Base-by-base conservation (phyloP, 2,113 vertebrate genomes). In the Arenaria interpres region DNA sequence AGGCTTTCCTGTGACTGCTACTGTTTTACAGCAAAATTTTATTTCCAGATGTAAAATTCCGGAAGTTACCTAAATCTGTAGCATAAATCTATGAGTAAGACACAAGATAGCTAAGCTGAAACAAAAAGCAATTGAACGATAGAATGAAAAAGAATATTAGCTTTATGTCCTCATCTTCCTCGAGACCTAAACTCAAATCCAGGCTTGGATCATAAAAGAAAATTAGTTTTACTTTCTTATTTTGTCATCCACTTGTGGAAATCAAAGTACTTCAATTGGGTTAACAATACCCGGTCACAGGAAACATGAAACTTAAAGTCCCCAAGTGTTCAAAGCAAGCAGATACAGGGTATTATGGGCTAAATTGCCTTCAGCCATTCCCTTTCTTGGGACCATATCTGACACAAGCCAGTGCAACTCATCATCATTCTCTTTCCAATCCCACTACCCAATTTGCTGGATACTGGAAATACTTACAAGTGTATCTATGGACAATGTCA, bases 1-100 rank as follows among this genome's bases (percentile, higher is more conserved):
- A 94, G 63, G 64, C 54, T 96, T 94, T 91, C 81, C 72, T 88
- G 48, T 66, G 79, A 82, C 74, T 96, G 85, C 39, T 93, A 39
- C 62, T 75, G 35, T 50, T 93, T 94, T 91, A 93, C 41, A 86
- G 71, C 68, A 91, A 59, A 74, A 81, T 85, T 95, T 95, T 95
- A 91, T 97, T 96, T 93, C 85, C 46, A 84, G 60, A 82, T 77
- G 33, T 96, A 97, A 92, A 95, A 83, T 12, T 68, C 45, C 64
- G 50, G 53, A 93, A 95, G 69, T 76, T 67, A 82, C 71, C 73
- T 92, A 93, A 93, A 95, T 94, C 32, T 85, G 20, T 73, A 75
- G 51, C 41, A 84, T 89, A 86, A 63, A 94, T 94, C 89, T 84
- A 19, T 48, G 60, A 68, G 56, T 56, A 76, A 94, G 60, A 73